Percentiles rank a stretch among this genome's conserved stretches.
phyloP scores from a whole-genome alignment of 2,797 vertebrate species.

The Sebastes hopkinsi region DNA sequence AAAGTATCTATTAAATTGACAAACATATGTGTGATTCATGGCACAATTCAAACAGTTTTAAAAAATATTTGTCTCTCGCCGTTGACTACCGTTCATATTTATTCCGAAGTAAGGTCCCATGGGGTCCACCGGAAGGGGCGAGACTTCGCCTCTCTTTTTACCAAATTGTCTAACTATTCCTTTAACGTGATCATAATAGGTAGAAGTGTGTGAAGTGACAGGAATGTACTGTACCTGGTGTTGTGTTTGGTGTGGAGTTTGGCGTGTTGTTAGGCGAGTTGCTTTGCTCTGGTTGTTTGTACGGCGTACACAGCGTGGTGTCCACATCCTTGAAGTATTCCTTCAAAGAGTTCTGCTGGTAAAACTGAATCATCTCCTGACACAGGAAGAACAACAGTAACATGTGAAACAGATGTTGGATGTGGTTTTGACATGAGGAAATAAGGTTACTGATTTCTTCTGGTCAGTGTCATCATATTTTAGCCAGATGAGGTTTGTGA shows the following conservation, averaged over 20 bases:
- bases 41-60: too few species aligned
- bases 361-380: conserved; percentile 92
- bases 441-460: neutral
- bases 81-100: too few species aligned
- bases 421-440: neutral
- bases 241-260: conserved; percentile 33
- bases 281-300: conserved; percentile 87
- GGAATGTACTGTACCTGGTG: conserved; percentile 56
- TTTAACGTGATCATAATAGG: neutral
- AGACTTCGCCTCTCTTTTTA: neutral
- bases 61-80: too few species aligned
- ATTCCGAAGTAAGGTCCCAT: too few species aligned
- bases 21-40: too few species aligned
- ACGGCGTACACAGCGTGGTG: conserved; percentile 85
- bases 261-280: conserved; percentile 25
- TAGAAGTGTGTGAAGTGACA: neutral
- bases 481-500: neutral
- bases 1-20: too few species aligned
- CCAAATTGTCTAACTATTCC: neutral
- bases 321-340: conserved; percentile 94
- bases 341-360: conserved; percentile 89
- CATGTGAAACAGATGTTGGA: neutral
- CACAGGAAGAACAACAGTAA: neutral
- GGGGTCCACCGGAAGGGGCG: too few species aligned
- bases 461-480: neutral